Percentiles rank a stretch among this genome's conserved stretches.
These are phyloP conservation scores for Cacatua alba DNA, from an alignment of 2,113 vertebrate species.

Conservation along the genomic window DNA sequence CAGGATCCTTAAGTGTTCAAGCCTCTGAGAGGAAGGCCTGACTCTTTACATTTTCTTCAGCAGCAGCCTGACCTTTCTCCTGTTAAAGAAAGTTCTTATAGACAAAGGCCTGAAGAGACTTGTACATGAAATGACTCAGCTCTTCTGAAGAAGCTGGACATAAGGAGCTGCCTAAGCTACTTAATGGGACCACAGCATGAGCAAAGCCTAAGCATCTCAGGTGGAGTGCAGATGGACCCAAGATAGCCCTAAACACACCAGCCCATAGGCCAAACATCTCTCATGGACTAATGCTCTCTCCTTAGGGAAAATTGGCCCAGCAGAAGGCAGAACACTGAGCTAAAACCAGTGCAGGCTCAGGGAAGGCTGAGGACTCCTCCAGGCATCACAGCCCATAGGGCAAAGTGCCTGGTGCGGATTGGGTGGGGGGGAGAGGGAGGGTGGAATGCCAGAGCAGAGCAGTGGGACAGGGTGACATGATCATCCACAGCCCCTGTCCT, in stretches of 20 bases:
- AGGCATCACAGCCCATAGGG: neutral
- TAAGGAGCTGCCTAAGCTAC: accelerated
- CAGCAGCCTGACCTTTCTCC: neutral
- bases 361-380: neutral
- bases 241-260: neutral
- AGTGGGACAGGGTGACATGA: neutral
- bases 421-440: neutral
- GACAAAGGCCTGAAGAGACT: accelerated
- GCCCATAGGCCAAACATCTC: neutral
- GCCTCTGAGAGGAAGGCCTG: neutral
- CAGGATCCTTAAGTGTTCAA: neutral
- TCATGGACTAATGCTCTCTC: accelerated
- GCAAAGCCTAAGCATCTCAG: neutral
- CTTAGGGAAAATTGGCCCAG: neutral
- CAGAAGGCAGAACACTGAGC: neutral
- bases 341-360: neutral
- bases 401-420: neutral
- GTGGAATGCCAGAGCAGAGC: accelerated
- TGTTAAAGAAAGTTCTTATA: neutral
- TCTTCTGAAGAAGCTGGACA: neutral
- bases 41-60: neutral
- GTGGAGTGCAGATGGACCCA: accelerated
- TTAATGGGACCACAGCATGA: accelerated
- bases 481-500: no score
- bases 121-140: accelerated